Evolutionary conservation across 2,113 vertebrate species (phyloP).

Genomic region (Balaeniceps rex): DNA sequence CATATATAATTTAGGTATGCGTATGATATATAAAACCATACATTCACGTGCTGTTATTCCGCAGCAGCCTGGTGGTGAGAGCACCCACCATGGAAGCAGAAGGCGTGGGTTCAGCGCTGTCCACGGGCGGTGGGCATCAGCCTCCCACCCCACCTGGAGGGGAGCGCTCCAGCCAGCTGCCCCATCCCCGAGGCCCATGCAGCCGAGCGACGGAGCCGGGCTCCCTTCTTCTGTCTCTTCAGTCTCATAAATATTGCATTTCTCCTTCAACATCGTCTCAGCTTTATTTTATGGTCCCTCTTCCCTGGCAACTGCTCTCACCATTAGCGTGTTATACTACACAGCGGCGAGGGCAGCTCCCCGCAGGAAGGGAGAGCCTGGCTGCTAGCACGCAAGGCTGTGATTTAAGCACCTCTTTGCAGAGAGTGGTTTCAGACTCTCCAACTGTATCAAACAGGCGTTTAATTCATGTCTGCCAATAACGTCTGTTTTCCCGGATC

Average conservation of each 20-base stretch:
- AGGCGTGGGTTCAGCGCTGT: background rate
- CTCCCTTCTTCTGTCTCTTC: background rate
- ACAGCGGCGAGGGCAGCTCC: background rate
- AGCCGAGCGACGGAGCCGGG: background rate
- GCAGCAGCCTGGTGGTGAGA: background rate
- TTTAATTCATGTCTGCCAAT: background rate
- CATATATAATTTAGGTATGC: background rate
- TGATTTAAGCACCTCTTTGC: background rate
- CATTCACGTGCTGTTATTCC: background rate
- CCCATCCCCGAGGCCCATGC: background rate
- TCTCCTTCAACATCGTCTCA: background rate
- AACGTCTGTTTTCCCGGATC: background rate
- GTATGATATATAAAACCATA: background rate
- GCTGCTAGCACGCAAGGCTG: background rate
- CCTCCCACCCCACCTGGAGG: background rate
- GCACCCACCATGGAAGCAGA: background rate
- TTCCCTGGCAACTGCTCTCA: background rate
- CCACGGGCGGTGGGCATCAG: accelerated
- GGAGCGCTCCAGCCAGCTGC: background rate
- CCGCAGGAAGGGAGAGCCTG: background rate
- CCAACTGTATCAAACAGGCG: background rate
- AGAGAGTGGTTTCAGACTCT: background rate
- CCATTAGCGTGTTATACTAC: background rate
- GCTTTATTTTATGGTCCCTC: background rate
- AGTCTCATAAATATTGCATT: background rate